Percentiles rank a stretch among this genome's conserved stretches.
phyloP scores from a whole-genome alignment of 2,888 invertebrate species.

The Galerucella pusilla region DNA sequence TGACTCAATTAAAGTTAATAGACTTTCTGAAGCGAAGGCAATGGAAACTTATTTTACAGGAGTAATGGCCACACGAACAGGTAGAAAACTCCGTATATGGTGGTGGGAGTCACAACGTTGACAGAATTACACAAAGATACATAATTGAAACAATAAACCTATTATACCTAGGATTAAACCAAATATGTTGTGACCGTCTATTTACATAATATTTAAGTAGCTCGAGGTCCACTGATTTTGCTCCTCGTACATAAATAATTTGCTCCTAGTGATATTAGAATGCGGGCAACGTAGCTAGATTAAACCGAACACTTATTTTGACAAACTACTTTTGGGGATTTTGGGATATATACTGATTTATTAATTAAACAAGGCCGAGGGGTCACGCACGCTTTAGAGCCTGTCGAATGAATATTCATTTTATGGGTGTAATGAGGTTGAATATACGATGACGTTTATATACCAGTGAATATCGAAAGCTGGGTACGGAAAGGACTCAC shows the following conservation, averaged over 20 bases:
- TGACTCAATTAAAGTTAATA: no score
- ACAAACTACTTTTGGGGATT: conserved; percentile 36
- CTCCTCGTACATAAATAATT: conserved; percentile 27
- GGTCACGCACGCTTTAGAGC: conserved; percentile 33
- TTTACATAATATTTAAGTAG: conserved; percentile 8
- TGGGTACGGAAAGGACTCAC: not conserved
- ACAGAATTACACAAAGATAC: no score
- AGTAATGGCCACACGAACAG: no score
- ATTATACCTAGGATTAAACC: no score
- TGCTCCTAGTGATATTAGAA: conserved; percentile 23
- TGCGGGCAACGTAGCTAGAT: conserved; percentile 30
- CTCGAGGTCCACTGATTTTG: conserved; percentile 20
- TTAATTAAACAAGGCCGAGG: conserved; percentile 34
- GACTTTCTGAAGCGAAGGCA: no score
- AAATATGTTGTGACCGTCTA: no score
- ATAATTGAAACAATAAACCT: no score
- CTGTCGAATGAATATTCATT: conserved; percentile 37
- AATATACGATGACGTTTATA: conserved; percentile 34
- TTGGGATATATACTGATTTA: conserved; percentile 36
- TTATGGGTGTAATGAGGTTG: conserved; percentile 37
- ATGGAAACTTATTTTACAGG: no score
- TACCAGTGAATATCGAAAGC: conserved; percentile 20
- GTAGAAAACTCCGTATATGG: no score
- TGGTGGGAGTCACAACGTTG: no score
- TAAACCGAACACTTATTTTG: conserved; percentile 36